A percentile compares a stretch with the other conserved stretches of the same genome.
Evolutionary conservation across 2,113 vertebrate species (phyloP).

Genomic region (Tychaedon coryphoeus): DNA sequence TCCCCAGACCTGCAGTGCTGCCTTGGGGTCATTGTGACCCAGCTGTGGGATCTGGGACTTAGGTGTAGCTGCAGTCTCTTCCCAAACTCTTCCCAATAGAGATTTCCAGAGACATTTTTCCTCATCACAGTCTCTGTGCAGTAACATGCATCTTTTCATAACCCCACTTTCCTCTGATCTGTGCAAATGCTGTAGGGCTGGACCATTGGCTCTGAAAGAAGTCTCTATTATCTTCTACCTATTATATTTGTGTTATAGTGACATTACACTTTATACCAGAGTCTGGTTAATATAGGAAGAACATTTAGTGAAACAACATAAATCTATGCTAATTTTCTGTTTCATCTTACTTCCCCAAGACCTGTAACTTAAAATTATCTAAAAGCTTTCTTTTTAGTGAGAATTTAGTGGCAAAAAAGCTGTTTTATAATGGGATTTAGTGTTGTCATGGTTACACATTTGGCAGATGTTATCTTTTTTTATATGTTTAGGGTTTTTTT

Average conservation of each 20-base stretch:
- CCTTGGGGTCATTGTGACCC: neutral
- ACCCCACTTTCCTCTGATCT: neutral
- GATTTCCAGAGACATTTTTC: neutral
- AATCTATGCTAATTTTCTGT: neutral
- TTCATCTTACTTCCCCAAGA: neutral
- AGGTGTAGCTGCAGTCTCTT: neutral
- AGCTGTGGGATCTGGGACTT: fast-evolving
- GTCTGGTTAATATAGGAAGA: neutral
- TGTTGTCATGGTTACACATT: neutral
- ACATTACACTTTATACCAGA: neutral
- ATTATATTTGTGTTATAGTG: neutral
- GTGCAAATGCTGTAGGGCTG: neutral
- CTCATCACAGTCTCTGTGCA: neutral
- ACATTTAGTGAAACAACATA: neutral
- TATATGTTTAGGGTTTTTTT: neutral
- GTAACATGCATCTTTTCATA: neutral
- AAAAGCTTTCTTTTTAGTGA: neutral
- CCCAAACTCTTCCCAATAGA: neutral
- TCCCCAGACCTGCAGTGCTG: fast-evolving
- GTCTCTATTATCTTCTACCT: neutral
- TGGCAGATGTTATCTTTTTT: neutral
- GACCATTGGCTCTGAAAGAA: neutral
- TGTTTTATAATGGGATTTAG: neutral
- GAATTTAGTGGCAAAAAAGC: neutral
- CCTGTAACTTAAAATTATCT: neutral